Conservation (phyloP, 1,140 invertebrate species). For the Portunus trituberculatus region DNA sequence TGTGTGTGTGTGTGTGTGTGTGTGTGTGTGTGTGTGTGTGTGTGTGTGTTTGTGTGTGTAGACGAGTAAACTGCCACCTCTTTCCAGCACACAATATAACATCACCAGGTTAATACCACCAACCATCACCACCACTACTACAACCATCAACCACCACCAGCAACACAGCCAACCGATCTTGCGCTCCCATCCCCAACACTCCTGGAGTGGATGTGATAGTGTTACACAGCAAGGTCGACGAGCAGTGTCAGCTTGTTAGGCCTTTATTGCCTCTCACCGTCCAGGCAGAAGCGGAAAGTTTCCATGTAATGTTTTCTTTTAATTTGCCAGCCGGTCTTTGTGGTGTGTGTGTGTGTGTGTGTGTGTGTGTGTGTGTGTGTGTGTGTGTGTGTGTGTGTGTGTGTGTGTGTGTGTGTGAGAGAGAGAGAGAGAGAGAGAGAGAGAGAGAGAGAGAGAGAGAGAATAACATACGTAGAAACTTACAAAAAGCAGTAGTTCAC, state of each 20-base stretch:
- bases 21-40: no score
- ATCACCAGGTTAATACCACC: background rate
- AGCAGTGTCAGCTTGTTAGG: background rate
- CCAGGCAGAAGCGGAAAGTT: background rate
- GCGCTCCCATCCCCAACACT: background rate
- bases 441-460: constrained; percentile 18
- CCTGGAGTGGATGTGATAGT: background rate
- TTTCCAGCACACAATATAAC: background rate
- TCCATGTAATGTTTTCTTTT: background rate
- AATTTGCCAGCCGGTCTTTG: background rate
- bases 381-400: no score
- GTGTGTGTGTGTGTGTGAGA: background rate
- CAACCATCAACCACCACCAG: background rate
- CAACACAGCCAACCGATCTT: background rate
- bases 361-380: no score
- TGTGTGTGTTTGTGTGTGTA: no score
- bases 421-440: constrained; percentile 17
- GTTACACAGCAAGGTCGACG: background rate
- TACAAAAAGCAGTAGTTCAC: no score
- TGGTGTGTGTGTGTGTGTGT: no score
- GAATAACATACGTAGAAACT: no score
- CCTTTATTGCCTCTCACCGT: background rate
- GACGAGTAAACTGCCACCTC: background rate
- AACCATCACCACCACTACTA: background rate
- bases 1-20: no score